These are phyloP conservation scores for Delphinapterus leucas DNA, from an alignment of 2,113 vertebrate genomes.

Conservation along the genomic window DNA sequence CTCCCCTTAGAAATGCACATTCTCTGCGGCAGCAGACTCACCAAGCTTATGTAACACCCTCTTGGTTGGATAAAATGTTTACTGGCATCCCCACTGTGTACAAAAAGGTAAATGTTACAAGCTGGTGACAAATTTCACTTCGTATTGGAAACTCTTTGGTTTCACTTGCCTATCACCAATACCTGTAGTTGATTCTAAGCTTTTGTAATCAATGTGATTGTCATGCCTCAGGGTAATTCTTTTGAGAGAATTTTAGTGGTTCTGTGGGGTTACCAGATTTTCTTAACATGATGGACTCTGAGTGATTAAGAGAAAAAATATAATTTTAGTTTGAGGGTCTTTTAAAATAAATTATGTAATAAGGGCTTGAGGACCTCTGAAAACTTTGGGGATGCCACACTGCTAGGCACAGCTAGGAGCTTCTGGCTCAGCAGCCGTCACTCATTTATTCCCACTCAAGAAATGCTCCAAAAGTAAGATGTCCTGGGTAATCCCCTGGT, in stretches of 20 bases:
- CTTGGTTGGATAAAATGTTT: constrained; percentile 10
- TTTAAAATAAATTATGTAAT: not conserved
- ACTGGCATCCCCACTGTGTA: not conserved
- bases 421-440: not conserved
- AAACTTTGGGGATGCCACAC: not conserved
- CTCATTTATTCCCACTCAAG: not conserved
- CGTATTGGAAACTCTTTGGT: not conserved
- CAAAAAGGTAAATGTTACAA: not conserved
- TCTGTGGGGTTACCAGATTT: constrained; percentile 2
- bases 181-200: not conserved
- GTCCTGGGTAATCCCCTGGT: not conserved
- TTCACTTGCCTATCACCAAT: not conserved
- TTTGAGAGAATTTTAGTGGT: not conserved
- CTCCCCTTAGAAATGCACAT: constrained; percentile 29
- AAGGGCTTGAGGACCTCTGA: not conserved
- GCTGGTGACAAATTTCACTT: constrained; percentile 43
- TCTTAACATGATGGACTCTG: not conserved
- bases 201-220: not conserved
- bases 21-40: not conserved
- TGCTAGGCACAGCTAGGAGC: not conserved
- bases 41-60: not conserved
- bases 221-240: not conserved
- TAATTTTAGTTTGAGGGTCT: not conserved
- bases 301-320: not conserved
- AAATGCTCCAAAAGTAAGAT: not conserved